Conservation (phyloP, 2,113 vertebrate species). For the Arvicanthis niloticus region DNA sequence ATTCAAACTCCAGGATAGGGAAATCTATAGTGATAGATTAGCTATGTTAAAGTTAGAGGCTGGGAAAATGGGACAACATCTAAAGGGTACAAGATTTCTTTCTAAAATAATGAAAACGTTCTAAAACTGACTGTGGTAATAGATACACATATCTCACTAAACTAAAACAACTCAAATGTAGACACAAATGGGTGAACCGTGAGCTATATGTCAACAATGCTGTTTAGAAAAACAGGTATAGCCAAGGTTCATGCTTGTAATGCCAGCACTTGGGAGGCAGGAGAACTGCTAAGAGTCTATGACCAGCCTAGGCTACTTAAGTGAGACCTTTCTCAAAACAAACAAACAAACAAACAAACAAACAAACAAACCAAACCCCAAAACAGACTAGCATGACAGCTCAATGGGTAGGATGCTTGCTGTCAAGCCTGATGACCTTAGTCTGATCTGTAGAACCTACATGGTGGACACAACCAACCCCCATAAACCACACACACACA, state of each 20-base stretch:
- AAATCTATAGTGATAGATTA: neutral
- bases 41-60: neutral
- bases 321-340: neutral
- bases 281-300: neutral
- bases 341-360: neutral
- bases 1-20: neutral
- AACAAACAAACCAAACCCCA: neutral
- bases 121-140: neutral
- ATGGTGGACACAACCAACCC: neutral
- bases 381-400: neutral
- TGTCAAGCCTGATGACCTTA: neutral
- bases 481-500: neutral
- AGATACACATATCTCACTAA: neutral
- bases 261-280: neutral
- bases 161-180: neutral
- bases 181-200: neutral
- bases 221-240: neutral
- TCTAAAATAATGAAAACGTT: neutral
- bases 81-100: neutral
- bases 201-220: neutral
- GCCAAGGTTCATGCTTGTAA: neutral
- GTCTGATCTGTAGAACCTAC: neutral
- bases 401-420: neutral
- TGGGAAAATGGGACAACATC: neutral
- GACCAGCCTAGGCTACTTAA: neutral